Percentiles rank a stretch among this genome's conserved stretches.
These are phyloP conservation scores for Coracias cyanogaster DNA, from an alignment of 2,797 vertebrate species.

Conservation along the genomic window DNA sequence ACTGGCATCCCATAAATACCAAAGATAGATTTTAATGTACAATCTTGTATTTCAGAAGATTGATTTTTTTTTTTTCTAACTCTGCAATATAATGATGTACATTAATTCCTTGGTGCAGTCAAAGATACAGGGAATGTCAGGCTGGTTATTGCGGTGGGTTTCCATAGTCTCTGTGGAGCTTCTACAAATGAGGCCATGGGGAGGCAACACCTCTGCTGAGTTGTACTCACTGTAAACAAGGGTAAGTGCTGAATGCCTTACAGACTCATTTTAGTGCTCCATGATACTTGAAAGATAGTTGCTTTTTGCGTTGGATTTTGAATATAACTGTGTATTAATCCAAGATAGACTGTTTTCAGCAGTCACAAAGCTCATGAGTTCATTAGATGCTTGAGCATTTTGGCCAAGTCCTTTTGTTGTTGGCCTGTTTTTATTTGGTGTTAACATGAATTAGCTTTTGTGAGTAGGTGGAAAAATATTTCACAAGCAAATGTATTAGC, in stretches of 20 bases:
- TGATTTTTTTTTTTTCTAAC: conserved; percentile 24
- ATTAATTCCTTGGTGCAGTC: conserved; percentile 51
- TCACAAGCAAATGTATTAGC: neutral
- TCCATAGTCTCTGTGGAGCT: conserved; percentile 10
- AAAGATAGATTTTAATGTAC: conserved; percentile 65
- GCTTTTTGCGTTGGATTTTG: neutral
- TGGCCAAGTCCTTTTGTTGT: neutral
- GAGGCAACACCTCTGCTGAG: neutral
- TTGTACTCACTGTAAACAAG: neutral
- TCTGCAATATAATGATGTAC: conserved; percentile 45
- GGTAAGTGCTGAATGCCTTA: neutral
- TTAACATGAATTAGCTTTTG: neutral
- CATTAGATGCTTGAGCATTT: neutral
- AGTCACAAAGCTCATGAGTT: neutral
- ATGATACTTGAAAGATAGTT: neutral
- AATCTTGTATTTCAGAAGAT: conserved; percentile 56
- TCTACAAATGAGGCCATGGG: conserved; percentile 18
- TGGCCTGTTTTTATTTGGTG: neutral
- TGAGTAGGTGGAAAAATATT: neutral
- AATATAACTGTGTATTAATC: neutral
- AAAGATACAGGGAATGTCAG: neutral
- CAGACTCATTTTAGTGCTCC: neutral
- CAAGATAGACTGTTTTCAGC: neutral
- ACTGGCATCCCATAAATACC: conserved; percentile 71
- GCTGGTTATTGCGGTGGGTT: conserved; percentile 17